These are phyloP conservation scores for Brotula barbata DNA, from an alignment of 2,797 vertebrate genomes.

Conservation along the genomic window DNA sequence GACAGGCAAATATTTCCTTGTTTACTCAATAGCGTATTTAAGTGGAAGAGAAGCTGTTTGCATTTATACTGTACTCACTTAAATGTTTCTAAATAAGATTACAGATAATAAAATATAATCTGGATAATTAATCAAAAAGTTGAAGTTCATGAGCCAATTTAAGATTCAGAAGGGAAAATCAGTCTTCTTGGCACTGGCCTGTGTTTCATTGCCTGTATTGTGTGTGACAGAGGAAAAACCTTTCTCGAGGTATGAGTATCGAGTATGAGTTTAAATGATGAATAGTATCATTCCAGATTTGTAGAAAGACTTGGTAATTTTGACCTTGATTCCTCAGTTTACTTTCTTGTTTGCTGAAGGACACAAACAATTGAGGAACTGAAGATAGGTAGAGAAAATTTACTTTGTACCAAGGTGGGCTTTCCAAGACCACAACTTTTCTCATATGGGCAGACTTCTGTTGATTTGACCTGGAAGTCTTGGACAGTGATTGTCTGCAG, in stretches of 20 bases:
- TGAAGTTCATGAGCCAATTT: no score
- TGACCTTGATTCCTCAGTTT: background rate
- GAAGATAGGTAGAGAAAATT: background rate
- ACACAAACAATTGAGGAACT: background rate
- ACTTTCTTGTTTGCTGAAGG: conserved; percentile 12
- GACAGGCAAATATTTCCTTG: background rate
- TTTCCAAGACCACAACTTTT: no score
- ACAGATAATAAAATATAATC: background rate
- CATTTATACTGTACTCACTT: background rate
- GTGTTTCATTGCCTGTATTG: background rate
- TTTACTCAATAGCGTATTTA: no score
- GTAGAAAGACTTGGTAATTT: conserved; percentile 18
- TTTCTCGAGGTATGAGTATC: no score
- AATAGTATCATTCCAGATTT: conserved; percentile 49
- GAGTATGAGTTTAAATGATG: no score
- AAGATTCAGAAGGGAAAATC: no score
- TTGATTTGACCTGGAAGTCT: no score
- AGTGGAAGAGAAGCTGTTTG: background rate
- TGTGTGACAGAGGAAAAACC: background rate
- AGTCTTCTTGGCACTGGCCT: no score
- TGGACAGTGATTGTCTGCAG: conserved; percentile 3
- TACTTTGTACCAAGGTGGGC: no score
- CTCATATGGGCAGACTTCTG: no score
- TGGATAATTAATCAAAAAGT: no score
- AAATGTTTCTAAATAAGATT: background rate